A percentile compares a stretch with the other conserved stretches of the same genome.
phyloP scores from a whole-genome alignment of 2,797 vertebrate genomes.

The Tenualosa thibaudeaui region DNA sequence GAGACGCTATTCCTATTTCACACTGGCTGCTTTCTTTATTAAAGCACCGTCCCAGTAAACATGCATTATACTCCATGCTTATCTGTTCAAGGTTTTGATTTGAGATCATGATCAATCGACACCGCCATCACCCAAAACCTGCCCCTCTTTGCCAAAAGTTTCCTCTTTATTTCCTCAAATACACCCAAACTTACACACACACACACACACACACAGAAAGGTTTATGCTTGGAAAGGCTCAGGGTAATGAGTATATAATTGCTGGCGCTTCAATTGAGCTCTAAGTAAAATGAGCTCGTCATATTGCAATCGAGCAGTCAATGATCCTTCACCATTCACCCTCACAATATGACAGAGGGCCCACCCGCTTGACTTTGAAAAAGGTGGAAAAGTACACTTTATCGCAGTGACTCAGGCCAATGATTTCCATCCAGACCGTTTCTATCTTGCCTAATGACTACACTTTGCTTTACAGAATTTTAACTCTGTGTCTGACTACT shows the following conservation, averaged over 20 bases:
- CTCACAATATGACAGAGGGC: constrained; percentile 43
- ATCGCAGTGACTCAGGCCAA: background rate
- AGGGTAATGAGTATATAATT: constrained; percentile 53
- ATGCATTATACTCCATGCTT: constrained; percentile 55
- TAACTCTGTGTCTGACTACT: background rate
- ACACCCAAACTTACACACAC: background rate
- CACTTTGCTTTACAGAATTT: background rate
- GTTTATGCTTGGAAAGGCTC: constrained; percentile 2
- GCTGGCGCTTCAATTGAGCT: constrained; percentile 49
- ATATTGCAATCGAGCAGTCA: constrained; percentile 53
- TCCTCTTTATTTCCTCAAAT: constrained; percentile 7
- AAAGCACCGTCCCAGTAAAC: constrained; percentile 76
- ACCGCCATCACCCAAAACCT: background rate
- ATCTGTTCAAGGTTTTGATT: constrained; percentile 52
- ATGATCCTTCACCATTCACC: constrained; percentile 52
- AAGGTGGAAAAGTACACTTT: constrained; percentile 32
- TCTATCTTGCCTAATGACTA: background rate
- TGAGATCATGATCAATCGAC: constrained; percentile 37
- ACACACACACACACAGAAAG: constrained; percentile 32
- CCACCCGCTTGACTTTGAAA: constrained; percentile 37
- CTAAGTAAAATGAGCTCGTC: constrained; percentile 54
- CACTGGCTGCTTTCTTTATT: constrained; percentile 79
- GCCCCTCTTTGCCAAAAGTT: constrained; percentile 36
- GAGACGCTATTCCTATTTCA: constrained; percentile 76
- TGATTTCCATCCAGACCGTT: background rate